Percentiles rank a stretch among this genome's conserved stretches.
Conservation (phyloP, 2,888 invertebrate species). For the Cyrtodaria siliqua region DNA sequence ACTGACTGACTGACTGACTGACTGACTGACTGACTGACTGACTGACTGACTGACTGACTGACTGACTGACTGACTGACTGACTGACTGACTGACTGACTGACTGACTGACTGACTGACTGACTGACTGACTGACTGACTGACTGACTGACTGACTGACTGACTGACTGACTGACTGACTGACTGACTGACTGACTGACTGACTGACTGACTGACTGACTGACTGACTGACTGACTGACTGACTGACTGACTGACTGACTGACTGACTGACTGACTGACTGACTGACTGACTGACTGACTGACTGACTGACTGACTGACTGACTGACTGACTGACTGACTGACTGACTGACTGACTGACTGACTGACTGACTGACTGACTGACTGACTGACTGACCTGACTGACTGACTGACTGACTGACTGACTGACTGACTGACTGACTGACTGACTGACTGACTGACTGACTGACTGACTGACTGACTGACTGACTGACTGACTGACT, state of each 20-base stretch:
- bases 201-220: conserved; percentile 20
- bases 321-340: conserved; percentile 40
- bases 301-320: conserved; percentile 38
- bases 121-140: conserved; percentile 35
- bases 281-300: conserved; percentile 32
- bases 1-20: conserved; percentile 32
- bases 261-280: conserved; percentile 27
- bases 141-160: conserved; percentile 37
- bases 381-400: no score
- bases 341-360: conserved; percentile 37
- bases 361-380: conserved; percentile 39
- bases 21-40: conserved; percentile 35
- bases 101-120: conserved; percentile 31
- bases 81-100: conserved; percentile 21
- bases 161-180: conserved; percentile 38
- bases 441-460: conserved; percentile 38
- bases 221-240: conserved; percentile 31
- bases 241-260: conserved; percentile 29
- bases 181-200: conserved; percentile 36
- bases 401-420: conserved; percentile 24
- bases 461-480: conserved; percentile 36
- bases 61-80: conserved; percentile 28
- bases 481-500: conserved; percentile 40
- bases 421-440: conserved; percentile 38
- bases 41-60: conserved; percentile 32